Percentiles rank a stretch among this genome's conserved stretches.
phyloP scores from a whole-genome alignment of 2,113 vertebrate species.

The Phrynosoma blainvillii region DNA sequence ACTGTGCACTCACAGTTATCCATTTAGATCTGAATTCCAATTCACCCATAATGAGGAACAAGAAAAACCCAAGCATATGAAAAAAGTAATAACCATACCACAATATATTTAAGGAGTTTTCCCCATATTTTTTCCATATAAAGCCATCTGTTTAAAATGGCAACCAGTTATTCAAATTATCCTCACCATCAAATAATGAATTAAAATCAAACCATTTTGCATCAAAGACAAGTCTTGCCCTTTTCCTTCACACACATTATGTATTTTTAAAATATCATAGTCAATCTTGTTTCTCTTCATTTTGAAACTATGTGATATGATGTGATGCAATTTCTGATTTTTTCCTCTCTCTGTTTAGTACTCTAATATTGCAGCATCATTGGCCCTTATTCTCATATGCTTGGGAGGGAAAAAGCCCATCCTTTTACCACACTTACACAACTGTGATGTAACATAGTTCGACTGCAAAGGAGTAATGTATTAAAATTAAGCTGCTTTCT shows the following conservation, averaged over 20 bases:
- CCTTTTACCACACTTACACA: not conserved
- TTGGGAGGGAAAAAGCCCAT: not conserved
- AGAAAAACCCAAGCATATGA: not conserved
- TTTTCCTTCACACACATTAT: no score
- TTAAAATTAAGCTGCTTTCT: not conserved
- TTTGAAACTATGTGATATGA: constrained; percentile 8
- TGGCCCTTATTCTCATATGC: constrained; percentile 13
- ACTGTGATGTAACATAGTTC: not conserved
- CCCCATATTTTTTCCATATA: not conserved
- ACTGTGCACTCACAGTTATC: not conserved
- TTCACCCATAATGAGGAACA: not conserved
- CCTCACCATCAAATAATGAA: not conserved
- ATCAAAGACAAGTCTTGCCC: not conserved
- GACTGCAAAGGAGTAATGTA: not conserved
- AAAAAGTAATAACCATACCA: not conserved
- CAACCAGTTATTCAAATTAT: not conserved
- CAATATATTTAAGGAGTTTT: not conserved
- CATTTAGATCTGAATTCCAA: not conserved
- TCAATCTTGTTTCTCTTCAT: not conserved
- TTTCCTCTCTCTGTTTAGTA: not conserved
- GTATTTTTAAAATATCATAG: not conserved
- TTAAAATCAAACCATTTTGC: not conserved
- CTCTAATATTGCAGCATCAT: constrained; percentile 31
- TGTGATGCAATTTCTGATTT: constrained; percentile 20
- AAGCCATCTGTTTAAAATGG: not conserved